Evolutionary conservation across 1,140 invertebrate species (phyloP), one percentile per base, ranked within the genome.

Genomic region (Dufourea novaeangliae): DNA sequence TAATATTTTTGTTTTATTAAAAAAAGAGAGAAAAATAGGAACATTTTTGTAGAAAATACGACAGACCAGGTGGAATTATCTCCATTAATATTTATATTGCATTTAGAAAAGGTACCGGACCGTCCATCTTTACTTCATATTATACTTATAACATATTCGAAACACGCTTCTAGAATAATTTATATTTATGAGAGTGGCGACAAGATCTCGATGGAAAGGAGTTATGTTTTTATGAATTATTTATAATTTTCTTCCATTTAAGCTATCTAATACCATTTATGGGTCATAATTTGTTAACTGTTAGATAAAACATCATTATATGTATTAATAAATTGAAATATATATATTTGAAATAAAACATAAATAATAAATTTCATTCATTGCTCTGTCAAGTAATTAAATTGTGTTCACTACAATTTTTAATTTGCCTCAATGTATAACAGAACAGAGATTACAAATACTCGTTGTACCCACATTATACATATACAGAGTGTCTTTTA

Each of bases 1-100:
- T 62, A 59, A n/a, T 62, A 27, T 72, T 72, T 39, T 32, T n/a
- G n/a, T n/a, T n/a, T n/a, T n/a, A 69, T 32, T 27, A 10, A 27
- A 32, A 12, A 1, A 14, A 20, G 5, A n/a, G 5, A 5, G 29
- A 39, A 37, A 64, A 73, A 73, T 73, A 66, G 71, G 71, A 73
- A 73, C 71, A 63, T 66, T 37, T 73, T 71, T n/a, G 20, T 10
- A 20, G 4, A 39, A 39, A 25, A 52, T 25, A 29, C 27, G 17
- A 39, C 6, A 17, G 17, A 12, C 68, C 46, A 54, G 32, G 20
- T 41, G 41, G 32, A 64, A 66, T 12, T 39, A 29, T 41, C 46
- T 52, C 20, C 3, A n/a, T 11, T 4, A 50, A 27, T 8, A 27
- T 37, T 25, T 5, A 61, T 44, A 20, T 10, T 5, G 22, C 8